These are phyloP conservation scores for Rhyzopertha dominica DNA, from an alignment of 1,140 invertebrate species.

Conservation along the genomic window DNA sequence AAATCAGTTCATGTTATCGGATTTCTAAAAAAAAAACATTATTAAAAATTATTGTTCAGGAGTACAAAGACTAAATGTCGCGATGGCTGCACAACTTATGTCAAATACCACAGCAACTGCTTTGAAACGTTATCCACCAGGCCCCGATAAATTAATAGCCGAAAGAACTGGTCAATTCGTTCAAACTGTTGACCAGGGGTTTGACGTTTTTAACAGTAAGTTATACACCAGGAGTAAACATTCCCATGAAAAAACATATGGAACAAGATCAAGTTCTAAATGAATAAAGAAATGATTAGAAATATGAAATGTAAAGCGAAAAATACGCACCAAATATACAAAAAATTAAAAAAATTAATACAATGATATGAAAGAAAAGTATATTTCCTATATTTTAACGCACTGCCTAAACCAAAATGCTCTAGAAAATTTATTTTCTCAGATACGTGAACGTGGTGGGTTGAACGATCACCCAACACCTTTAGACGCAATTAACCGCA, in stretches of 20 bases:
- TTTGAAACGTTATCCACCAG: conserved; percentile 15
- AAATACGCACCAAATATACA: conserved; percentile 3
- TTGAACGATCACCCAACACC: conserved; percentile 15
- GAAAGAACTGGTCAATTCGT: conserved; percentile 14
- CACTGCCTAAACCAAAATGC: conserved; percentile 9
- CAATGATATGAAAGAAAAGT: neutral
- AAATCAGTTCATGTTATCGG: conserved; percentile 19
- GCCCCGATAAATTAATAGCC: conserved; percentile 5
- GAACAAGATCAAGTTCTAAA: conserved; percentile 12
- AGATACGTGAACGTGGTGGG: conserved; percentile 1
- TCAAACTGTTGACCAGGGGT: conserved; percentile 10
- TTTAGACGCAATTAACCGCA: conserved; percentile 8
- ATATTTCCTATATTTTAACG: conserved; percentile 1
- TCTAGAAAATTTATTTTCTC: conserved; percentile 11
- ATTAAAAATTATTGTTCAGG: conserved; percentile 14
- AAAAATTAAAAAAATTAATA: conserved; percentile 4
- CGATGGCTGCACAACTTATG: conserved; percentile 16
- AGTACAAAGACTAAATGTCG: conserved; percentile 20
- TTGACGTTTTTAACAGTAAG: conserved; percentile 22
- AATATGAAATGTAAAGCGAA: conserved; percentile 13
- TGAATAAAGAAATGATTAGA: conserved; percentile 10
- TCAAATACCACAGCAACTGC: conserved; percentile 17
- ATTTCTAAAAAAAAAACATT: conserved; percentile 11
- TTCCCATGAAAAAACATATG: conserved; percentile 19
- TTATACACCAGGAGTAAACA: conserved; percentile 12